Base-by-base conservation (phyloP, 37 sponge, comb jelly and placozoan species). In the Hexactinellida sp. region DNA sequence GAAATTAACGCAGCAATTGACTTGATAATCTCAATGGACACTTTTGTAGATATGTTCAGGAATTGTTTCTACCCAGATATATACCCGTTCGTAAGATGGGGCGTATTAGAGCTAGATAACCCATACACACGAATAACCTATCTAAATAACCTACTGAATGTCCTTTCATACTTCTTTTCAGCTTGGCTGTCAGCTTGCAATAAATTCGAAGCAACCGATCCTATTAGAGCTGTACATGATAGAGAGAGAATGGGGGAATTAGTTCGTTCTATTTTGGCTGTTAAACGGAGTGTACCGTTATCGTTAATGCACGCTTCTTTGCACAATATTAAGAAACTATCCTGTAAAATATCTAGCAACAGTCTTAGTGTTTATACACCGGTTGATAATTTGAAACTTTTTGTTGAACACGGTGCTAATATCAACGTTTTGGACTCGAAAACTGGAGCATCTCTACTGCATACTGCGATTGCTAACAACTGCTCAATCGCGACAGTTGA, bases 1-100 rank as follows among this genome's bases (percentile, higher is more conserved):
- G 94, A 94, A 47, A 89, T 94, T 21, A 92, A 94, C 55, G 90
- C 92, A 32, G 89, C 87, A 9, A 90, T 92, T 47, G 94, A 94
- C 38, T 82, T 94, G 24, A 82, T 94, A 28, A 92, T 92, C 83
- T 76, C 91, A 0, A 54, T 90, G 0, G 54, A 93, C 54, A 92
- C 92, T 10, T 92, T 94, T 37, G 85, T 82, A 25, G 88, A 87
- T 82, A 94, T 94, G 94, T 34, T 84, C 35, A 39, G 55, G 0
- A 38, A 85, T 76, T 47, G 54, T 0, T 94, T 86, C 83, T 54
- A 76, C 36, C 91, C 94, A 36, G 84, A 38, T 7, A 82, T 94
- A 0, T 38, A 55, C 21, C 91, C 89, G 32, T 90, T 91, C 83
- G 88, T 94, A 83, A 38, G 52, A 38, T 94, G 94, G 94, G 90